A percentile compares a stretch with the other conserved stretches of the same genome.
phyloP scores from a whole-genome alignment of 2,113 vertebrate genomes.

The Paraplagusia blochii region DNA sequence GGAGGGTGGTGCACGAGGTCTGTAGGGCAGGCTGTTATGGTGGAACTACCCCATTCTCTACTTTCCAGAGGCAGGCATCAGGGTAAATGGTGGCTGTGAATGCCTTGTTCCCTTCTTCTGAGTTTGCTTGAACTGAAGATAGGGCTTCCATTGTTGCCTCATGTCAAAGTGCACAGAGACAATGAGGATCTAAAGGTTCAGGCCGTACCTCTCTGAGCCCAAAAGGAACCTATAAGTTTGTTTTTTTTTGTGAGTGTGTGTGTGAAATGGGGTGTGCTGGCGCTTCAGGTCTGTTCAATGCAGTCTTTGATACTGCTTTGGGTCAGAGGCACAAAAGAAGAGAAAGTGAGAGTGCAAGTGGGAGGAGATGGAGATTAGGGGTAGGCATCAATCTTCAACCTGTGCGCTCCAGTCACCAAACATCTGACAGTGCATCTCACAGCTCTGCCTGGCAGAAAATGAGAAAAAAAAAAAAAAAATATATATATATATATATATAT shows the following conservation, averaged over 20 bases:
- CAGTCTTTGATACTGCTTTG: constrained; percentile 57
- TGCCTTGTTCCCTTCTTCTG: constrained; percentile 65
- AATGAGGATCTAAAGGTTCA: constrained; percentile 64
- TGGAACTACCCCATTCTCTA: constrained; percentile 69
- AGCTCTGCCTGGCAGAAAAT: constrained; percentile 1
- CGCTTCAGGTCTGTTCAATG: constrained; percentile 63
- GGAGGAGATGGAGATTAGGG: constrained; percentile 59
- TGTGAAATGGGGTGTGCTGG: constrained; percentile 73
- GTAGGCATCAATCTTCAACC: constrained; percentile 68
- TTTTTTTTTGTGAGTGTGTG: too few species aligned
- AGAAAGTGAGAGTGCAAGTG: constrained; percentile 53
- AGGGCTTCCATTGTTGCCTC: constrained; percentile 52
- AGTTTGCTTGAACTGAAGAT: constrained; percentile 58
- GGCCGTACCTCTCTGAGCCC: constrained; percentile 52
- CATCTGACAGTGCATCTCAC: constrained; percentile 35
- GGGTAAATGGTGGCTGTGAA: constrained; percentile 72
- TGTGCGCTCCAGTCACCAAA: constrained; percentile 45
- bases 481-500: too few species aligned
- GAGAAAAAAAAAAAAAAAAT: too few species aligned
- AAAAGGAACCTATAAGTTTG: constrained; percentile 57
- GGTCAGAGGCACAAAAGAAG: constrained; percentile 50
- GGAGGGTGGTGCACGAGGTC: constrained; percentile 53
- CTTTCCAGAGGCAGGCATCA: constrained; percentile 53
- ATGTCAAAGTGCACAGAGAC: constrained; percentile 65
- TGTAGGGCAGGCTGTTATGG: constrained; percentile 60